Base-by-base conservation (phyloP, 1,140 invertebrate species). In the Brachionus asplanchnoidis region DNA sequence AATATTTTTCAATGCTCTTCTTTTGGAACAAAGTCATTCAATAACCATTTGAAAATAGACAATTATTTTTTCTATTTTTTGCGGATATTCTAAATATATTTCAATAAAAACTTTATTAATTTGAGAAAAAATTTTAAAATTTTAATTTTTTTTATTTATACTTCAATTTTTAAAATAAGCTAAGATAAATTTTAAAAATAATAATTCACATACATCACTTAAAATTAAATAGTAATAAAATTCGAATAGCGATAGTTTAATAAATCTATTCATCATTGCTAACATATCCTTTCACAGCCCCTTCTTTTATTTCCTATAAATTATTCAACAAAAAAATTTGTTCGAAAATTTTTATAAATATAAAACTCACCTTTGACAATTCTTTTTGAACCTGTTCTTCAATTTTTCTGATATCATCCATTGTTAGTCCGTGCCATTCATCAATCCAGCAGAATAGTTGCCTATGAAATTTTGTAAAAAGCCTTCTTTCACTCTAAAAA, bases 391-490 rank as follows among this genome's bases (percentile, higher is more conserved):
- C 79, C 26, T 85, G 68, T 23, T 88, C 87, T 85, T 90, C 89
- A 26, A 90, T 77, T 14, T 40, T 66, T 44, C 89, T 86, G 53
- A 90, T 90, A 84, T 90, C 89, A 9, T 87, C 86, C 87, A 90
- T 89, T 8, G 89, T 89, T 84, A 89, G 44, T 23, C 88, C 89
- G 85, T 88, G 86, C 87, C 88, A 90, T 53, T 89, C 86, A 83
- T 89, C 88, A 32, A 86, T 88, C 88, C 87, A 89, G 85, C 89
- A 90, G 89, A 98, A 98, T 73, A 99, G 94, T 93, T 99, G 96
- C 86, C 97, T 95, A 90, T 98, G 95, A 91, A 98, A 98, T 91
- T 96, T 98, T 86, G 95, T 96, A 90, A 99, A 99, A 56, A 99
- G 91, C 8, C 79, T 23, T 82, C 79, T 36, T 68, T 82, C 79